Evolutionary conservation across 2,797 vertebrate species (phyloP), one percentile per base, ranked within the genome.

Genomic region (Gouania willdenowi): DNA sequence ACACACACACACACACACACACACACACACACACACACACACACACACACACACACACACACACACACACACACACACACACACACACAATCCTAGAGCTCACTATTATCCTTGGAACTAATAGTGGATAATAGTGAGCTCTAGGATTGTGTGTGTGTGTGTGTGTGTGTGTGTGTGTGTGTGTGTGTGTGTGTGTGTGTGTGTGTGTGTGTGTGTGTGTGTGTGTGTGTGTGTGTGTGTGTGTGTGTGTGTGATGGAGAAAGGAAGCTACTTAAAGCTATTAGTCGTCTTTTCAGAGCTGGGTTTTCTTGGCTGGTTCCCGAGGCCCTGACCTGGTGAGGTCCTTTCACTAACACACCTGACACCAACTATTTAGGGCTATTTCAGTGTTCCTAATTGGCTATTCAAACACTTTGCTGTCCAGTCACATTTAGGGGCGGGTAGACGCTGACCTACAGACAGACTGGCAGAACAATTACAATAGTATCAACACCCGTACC

Each of bases 381-480:
- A 26, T 69, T 66, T 71, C 43, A 39, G 18, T 21, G 28, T 43
- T n/a, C 40, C 65, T 81, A 81, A 84, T 77, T 73, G 69, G 54
- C 32, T 67, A 32, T 48, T 73, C 56, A 77, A 83, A 82, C 64
- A 74, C 62, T 66, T 36, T 76, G 74, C 73, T 86, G 87, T 88
- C 85, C 67, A 49, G 50, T 63, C 50, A 81, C 54, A 86, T 87
- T 83, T 75, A 71, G 49, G 45, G 20, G 49, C 42, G 33, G 59
- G 49, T 42, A 27, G 34, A 24, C 23, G 53, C 47, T 82, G 80
- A 87, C 61, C 58, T 70, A 75, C 64, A 85, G 78, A 71, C 63
- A 82, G 82, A 74, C 72, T 88, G 84, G 77, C 83, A 86, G 81
- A 22, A n/a, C 53, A 82, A 87, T 85, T 88, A 79, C 75, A 66